Evolutionary conservation across 2,888 invertebrate genomes (phyloP).

Genomic region (Operophtera brumata): DNA sequence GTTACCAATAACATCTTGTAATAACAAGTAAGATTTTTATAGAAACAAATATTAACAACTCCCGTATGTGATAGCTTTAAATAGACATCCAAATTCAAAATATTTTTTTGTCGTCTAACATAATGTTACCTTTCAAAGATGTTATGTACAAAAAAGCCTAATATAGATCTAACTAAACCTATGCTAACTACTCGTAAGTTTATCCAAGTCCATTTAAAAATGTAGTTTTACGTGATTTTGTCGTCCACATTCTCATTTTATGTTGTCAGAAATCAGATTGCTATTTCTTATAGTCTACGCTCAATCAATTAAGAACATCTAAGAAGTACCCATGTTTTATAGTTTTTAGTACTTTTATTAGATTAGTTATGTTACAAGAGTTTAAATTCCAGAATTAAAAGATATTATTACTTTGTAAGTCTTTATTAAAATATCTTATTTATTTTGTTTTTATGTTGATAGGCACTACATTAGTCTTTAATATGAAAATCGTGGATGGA

Average conservation of each 20-base stretch:
- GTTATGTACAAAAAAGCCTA: conserved; percentile 41
- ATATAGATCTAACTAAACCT: not conserved
- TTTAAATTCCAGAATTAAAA: conserved; percentile 73
- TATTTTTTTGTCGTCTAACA: conserved; percentile 22
- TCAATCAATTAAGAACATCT: conserved; percentile 31
- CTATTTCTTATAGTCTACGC: conserved; percentile 19
- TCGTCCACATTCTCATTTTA: not conserved
- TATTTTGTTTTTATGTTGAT: conserved; percentile 61
- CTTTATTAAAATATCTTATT: conserved; percentile 59
- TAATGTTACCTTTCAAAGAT: conserved; percentile 42
- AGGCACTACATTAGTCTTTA: conserved; percentile 34
- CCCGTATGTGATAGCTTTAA: conserved; percentile 43
- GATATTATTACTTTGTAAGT: conserved; percentile 71
- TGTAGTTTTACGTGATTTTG: not conserved
- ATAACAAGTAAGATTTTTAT: conserved; percentile 40
- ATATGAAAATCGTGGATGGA: conserved; percentile 22
- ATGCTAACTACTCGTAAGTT: conserved; percentile 2
- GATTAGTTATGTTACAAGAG: conserved; percentile 70
- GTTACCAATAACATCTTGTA: conserved; percentile 62
- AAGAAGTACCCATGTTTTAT: conserved; percentile 51
- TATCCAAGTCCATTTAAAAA: conserved; percentile 14
- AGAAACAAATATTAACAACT: conserved; percentile 39
- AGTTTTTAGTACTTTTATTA: conserved; percentile 63
- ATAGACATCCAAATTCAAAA: conserved; percentile 38
- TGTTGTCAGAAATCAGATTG: not conserved